Evolutionary conservation across 2,888 invertebrate genomes (phyloP).

Genomic region (Fissipunctia ypsillon): DNA sequence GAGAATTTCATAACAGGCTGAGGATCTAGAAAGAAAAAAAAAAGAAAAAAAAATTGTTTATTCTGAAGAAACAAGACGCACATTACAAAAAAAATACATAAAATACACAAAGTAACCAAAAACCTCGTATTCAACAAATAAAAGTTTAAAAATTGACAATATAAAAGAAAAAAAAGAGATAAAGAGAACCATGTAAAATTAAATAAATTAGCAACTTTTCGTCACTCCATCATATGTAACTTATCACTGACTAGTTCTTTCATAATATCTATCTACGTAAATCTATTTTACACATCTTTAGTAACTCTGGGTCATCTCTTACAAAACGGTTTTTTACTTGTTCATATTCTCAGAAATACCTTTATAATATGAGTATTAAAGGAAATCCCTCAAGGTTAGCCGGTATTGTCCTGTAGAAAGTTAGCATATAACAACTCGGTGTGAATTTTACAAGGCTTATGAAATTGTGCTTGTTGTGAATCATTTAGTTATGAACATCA

Average conservation of each 20-base stretch:
- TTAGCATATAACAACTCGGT: conserved; percentile 27
- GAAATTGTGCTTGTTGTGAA: conserved; percentile 39
- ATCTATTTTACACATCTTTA: conserved; percentile 25
- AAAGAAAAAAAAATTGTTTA: too few relatives aligned
- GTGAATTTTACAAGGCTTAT: conserved; percentile 41
- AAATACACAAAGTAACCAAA: too few relatives aligned
- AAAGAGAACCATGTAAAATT: neutral
- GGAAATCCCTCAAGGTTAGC: conserved; percentile 47
- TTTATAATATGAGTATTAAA: neutral
- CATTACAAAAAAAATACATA: too few relatives aligned
- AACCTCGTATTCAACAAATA: too few relatives aligned
- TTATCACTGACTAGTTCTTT: conserved; percentile 16
- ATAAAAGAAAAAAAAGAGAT: too few relatives aligned
- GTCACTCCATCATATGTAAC: neutral
- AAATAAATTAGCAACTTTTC: neutral
- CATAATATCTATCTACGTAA: conserved; percentile 21
- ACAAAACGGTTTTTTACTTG: conserved; percentile 41
- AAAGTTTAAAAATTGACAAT: too few relatives aligned
- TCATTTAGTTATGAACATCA: conserved; percentile 28
- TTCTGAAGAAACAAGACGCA: too few relatives aligned
- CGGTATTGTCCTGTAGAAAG: conserved; percentile 46
- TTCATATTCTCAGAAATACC: conserved; percentile 42
- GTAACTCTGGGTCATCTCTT: conserved; percentile 43
- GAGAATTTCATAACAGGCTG: too few relatives aligned
- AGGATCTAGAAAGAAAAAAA: too few relatives aligned